Evolutionary conservation across 2,888 invertebrate genomes (phyloP), one percentile per base, ranked within the genome.

Genomic region (Fragum whitleyi): DNA sequence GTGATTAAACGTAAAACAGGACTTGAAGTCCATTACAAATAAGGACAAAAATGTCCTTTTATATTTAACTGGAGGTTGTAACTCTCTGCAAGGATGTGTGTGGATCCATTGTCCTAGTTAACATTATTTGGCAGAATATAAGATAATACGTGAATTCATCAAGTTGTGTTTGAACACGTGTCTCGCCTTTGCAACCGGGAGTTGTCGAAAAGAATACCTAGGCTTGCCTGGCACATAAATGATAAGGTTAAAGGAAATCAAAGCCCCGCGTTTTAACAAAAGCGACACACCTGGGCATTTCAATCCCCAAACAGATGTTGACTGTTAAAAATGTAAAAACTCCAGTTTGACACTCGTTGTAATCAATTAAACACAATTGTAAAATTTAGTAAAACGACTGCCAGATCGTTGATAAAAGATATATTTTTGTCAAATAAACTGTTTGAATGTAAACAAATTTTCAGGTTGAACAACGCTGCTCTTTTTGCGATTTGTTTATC

Each of bases 311-410:
- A 26, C 23, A 26, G 26, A 26, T 26, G 23, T 23, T 57, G 57
- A 57, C 26, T 57, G 26, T 57, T 57, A 26, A 26, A n/a, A 7
- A 26, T 9, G 57, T 26, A 26, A 57, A 57, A 57, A 57, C 11
- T 26, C 23, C 2, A 26, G 23, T 23, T 57, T 57, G 57, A 57
- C 57, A 57, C 57, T 26, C 26, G 57, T 23, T 57, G 23, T 57
- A 57, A 57, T 26, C 57, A 57, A 57, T 57, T 57, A 57, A 57
- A 57, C 57, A 57, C 47, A 47, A 47, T 47, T 47, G 47, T 47
- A 47, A 47, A 47, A 14, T 47, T 47, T 47, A 16, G 47, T 47
- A 9, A 47, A 47, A 47, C 47, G 47, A 47, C 47, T 47, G 47
- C 7, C 47, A 47, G 47, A 47, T 47, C 47, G n/a, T 47, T 47